These are phyloP conservation scores for Malacoraja senta DNA, from an alignment of 2,797 vertebrate species.

Conservation along the genomic window DNA sequence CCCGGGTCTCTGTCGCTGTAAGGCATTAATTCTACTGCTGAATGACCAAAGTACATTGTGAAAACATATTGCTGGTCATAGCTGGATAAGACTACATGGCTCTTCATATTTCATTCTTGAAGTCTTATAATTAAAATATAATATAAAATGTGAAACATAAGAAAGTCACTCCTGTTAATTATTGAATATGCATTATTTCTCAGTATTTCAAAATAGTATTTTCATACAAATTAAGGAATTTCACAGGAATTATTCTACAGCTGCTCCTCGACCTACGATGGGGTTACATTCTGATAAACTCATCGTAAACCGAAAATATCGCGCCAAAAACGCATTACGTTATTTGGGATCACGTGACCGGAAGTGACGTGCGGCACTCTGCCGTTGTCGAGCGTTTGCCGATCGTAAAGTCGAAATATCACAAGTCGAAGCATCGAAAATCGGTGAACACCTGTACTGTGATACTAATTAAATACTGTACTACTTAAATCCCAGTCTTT, in stretches of 20 bases:
- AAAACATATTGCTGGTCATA: neutral
- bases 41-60: neutral
- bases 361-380: too few relatives aligned
- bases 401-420: too few relatives aligned
- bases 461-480: slow-evolving; percentile 30
- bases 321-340: neutral
- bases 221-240: slow-evolving; percentile 33
- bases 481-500: neutral
- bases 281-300: too few relatives aligned
- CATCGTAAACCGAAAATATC: too few relatives aligned
- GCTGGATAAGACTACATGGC: neutral
- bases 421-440: too few relatives aligned
- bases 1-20: too few relatives aligned
- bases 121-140: neutral
- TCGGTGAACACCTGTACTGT: too few relatives aligned
- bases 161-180: neutral
- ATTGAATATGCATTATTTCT: neutral
- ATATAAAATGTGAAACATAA: neutral
- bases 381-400: too few relatives aligned
- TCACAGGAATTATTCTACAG: neutral
- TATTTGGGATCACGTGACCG: too few relatives aligned
- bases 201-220: neutral
- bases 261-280: too few relatives aligned
- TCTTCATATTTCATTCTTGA: neutral
- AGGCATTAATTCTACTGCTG: too few relatives aligned